Evolutionary conservation across 2,888 invertebrate genomes (phyloP), one percentile per base, ranked within the genome.

Genomic region (Petrolisthes cinctipes): DNA sequence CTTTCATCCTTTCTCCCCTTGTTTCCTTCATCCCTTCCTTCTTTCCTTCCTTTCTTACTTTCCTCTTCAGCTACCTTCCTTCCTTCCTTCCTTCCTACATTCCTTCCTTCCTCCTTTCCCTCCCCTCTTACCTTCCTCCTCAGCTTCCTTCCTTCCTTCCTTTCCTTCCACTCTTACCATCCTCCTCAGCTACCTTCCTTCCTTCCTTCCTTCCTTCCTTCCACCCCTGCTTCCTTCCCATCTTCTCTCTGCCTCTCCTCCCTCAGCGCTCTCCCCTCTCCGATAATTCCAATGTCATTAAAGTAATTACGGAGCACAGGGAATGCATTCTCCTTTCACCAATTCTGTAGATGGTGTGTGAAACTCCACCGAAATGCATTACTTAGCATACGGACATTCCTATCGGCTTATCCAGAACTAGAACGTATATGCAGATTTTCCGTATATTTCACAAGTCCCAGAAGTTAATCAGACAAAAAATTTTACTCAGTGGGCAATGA

Each of bases 281-380:
- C 71, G 71, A 71, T 71, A 71, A 71, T 71, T 71, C 71, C 71
- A 71, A 71, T 71, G 71, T 71, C 71, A 71, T 71, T 71, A 71
- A 71, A 71, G 71, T 71, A 71, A 71, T 71, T 71, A 71, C 71
- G 71, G 71, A n/a, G 20, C 20, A 20, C 71, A 20, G 71, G 71
- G 71, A 71, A 71, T 71, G 71, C 71, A 71, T 71, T 71, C 71
- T 71, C 71, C 71, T 71, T 71, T 71, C 71, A 71, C 14, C 71
- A 71, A 5, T 71, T 71, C 71, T 71, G 71, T 71, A 71, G 71
- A 71, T 71, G 71, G 71, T 71, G 71, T 71, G 71, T 71, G 71
- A 71, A 71, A 7, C 71, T 20, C 71, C 71, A n/a, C 71, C 14
- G 17, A 71, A 71, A 71, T 71, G 71, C 71, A 71, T 71, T 71